Evolutionary conservation across 2,797 vertebrate species (phyloP), one percentile per base, ranked within the genome.

Genomic region (Emys orbicularis): DNA sequence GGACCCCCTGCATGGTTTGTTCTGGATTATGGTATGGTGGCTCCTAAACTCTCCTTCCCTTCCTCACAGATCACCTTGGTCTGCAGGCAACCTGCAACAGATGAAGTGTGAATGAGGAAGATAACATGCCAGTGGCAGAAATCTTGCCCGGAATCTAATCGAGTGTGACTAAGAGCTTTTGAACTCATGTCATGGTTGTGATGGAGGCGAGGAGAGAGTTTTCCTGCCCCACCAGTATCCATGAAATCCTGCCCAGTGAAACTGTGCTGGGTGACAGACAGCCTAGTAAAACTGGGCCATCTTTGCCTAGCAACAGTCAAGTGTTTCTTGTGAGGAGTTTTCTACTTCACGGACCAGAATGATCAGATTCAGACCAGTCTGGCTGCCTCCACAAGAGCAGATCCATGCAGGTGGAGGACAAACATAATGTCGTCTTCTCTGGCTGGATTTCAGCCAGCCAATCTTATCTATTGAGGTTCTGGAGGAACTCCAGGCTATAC

Each of bases 341-440:
- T 83, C 89, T 65, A 41, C 85, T 90, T 79, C 81, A 72, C 52
- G 44, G 84, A 61, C 86, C 68, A 82, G 77, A 34, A 84, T 80
- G 47, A 91, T 88, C 87, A 92, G 83, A 77, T 85, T 68, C 89
- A 86, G 52, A 25, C 85, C 89, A 16, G 53, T 16, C 6, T 57
- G 89, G 89, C 85, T 79, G 87, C 87, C 80, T 93, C 87, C 83
- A 59, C 41, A 61, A 47, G 86, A 92, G 90, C 92, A 94, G 87
- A 88, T 94, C 94, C 94, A 96, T 96, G 95, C 91, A 93, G 79
- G 47, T 77, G 93, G 93, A 93, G 95, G 88, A 93, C 81, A 95
- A 96, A 94, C 85, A 88, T 85, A 92, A 56, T 80, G 77, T 79
- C 87, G 8, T 93, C 93, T 94, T 96, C 95, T 89, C 89, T 11